Evolutionary conservation across 2,113 vertebrate genomes (phyloP), one percentile per base, ranked within the genome.

Genomic region (Podarcis cretensis): DNA sequence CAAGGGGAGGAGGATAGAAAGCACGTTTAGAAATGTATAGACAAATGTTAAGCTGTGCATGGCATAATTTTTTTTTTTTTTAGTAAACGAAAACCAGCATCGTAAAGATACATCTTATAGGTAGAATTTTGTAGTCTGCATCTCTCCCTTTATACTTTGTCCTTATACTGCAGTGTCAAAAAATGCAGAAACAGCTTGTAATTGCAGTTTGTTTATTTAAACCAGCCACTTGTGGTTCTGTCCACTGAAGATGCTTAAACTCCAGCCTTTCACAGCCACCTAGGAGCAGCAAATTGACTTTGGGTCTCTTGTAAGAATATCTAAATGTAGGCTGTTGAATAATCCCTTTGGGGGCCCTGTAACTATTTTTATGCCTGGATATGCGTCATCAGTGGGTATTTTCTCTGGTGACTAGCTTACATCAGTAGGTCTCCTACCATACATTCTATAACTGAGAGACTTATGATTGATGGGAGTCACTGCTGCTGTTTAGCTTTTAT

Each of bases 281-380:
- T 95, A 92, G 92, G 91, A 92, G 95, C 95, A 94, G 95, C 93
- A 94, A 93, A 87, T 96, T 94, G 96, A 94, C 96, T 97, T 96
- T 92, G 93, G 97, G 98, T 96, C 96, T 97, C 96, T 97, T 97
- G 96, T 96, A 98, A 98, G 98, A 96, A 97, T 97, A 98, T 97
- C 94, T 97, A 92, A 98, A 98, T 94, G 99, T 99, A 97, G 99
- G 98, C 96, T 96, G 98, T 98, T 98, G 98, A 98, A 96, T 98
- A 98, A 97, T 97, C 98, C 98, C 97, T 97, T 94, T 96, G 93
- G 96, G 96, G 98, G 98, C 98, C 98, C 98, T 97, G 97, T 96
- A 97, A 96, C 99, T 99, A 99, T 99, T 99, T 99, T 98, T 98
- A 98, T 98, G 98, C 98, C 98, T 99, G 98, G 98, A 98, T 99